Evolutionary conservation across 2,888 invertebrate genomes (phyloP).

Genomic region (Nineta flava): DNA sequence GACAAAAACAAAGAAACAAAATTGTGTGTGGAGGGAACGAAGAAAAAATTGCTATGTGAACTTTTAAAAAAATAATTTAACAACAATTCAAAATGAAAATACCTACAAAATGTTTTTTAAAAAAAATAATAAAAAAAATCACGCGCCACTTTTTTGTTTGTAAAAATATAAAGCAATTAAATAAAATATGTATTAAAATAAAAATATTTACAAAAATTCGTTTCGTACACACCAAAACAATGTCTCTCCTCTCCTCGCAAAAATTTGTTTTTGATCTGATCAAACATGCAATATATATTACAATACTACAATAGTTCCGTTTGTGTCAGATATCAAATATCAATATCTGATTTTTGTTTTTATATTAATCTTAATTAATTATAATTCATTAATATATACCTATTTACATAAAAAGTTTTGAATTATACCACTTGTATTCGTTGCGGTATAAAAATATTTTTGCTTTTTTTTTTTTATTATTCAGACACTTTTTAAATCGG

Average conservation of each 20-base stretch:
- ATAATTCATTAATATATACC: conserved; percentile 2
- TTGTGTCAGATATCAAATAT: conserved; percentile 1
- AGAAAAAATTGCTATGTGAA: too few relatives aligned
- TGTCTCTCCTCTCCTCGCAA: not conserved
- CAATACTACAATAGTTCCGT: not conserved
- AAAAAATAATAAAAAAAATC: not conserved
- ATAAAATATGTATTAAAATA: conserved; percentile 1
- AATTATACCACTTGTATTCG: conserved; percentile 4
- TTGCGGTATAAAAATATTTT: conserved; percentile 7
- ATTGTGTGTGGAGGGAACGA: too few relatives aligned
- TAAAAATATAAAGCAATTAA: not conserved
- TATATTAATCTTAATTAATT: not conserved
- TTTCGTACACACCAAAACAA: not conserved
- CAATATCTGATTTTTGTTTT: not conserved
- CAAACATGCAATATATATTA: conserved; percentile 1
- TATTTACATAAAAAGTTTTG: not conserved
- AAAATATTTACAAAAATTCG: conserved; percentile 1
- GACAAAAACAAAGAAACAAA: too few relatives aligned
- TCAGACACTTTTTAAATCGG: not conserved
- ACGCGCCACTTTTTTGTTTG: not conserved
- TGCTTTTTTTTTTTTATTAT: not conserved
- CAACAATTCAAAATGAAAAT: not conserved
- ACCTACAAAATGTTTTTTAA: not conserved
- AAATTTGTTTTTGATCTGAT: not conserved
- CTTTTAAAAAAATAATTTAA: too few relatives aligned